phyloP scores from a whole-genome alignment of 2,797 vertebrate species.

The Lophotriccus pileatus region DNA sequence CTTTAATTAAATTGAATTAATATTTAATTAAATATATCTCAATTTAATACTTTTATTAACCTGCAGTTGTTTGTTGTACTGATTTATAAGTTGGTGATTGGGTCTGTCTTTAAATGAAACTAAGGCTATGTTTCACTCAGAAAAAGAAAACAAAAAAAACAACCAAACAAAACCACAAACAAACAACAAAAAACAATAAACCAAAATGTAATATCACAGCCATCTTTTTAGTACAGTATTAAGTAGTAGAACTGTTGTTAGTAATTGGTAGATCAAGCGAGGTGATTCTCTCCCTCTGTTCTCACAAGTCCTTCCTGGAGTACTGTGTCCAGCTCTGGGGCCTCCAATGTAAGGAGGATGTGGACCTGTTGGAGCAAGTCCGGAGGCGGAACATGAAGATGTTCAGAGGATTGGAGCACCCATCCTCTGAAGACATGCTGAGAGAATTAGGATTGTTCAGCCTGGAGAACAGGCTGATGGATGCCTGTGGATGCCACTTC shows the following conservation, averaged over 20 bases:
- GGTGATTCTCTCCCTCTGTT: neutral
- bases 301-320: neutral
- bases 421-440: neutral
- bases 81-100: neutral
- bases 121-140: neutral
- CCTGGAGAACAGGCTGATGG: neutral
- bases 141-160: neutral
- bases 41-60: neutral
- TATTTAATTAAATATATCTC: neutral
- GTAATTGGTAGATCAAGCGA: neutral
- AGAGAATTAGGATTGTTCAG: neutral
- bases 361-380: neutral
- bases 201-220: neutral
- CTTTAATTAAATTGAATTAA: neutral
- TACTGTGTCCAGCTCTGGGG: rapidly evolving
- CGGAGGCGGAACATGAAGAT: neutral
- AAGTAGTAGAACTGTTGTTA: neutral
- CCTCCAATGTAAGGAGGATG: neutral
- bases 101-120: neutral
- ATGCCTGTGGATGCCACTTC: neutral
- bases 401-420: neutral
- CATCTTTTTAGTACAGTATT: neutral
- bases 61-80: neutral
- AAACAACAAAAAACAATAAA: neutral
- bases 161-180: too few species aligned